Evolutionary conservation across 2,113 vertebrate species (phyloP), one percentile per base, ranked within the genome.

Genomic region (Gila orcuttii): DNA sequence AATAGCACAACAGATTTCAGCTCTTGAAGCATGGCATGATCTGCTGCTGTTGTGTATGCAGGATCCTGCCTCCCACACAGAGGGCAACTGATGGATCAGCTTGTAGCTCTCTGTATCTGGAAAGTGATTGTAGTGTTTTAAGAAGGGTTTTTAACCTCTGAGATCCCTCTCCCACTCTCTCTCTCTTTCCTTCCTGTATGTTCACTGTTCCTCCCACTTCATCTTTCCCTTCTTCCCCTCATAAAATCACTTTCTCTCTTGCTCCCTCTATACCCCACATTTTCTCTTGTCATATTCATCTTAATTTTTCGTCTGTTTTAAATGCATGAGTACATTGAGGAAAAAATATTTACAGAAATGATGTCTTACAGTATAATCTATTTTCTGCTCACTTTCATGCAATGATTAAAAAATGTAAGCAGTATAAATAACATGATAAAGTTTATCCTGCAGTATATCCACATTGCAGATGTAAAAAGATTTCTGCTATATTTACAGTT

Each of bases 111-210:
- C 64, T 81, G 36, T 73, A 6, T 73, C 42, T 73, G 69, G 36
- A 73, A 42, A 42, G 69, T 42, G 21, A 73, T 42, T 73, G 69
- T 23, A 12, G 36, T 71, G 68, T 73, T 71, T 73, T 73, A 23
- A 73, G 36, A 73, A 73, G 69, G 69, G 55, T 75, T 83, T 57
- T 83, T 83, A 83, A 86, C 80, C 80, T 55, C 28, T 62, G 62
- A 39, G 79, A 87, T 60, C 12, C 19, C 11, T 59, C 60, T 64
- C 50, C 75, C 31, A 71, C 19, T 19, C 75, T 78, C 69, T 59
- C 86, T 75, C 83, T 85, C 83, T 76, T 12, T 60, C 52, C 11
- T 60, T 84, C 50, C 31, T 45, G 33, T 52, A n/a, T 10, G 60
- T 19, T 28, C 39, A 1, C 23, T 59, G 6, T 84, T 78, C n/a